Conservation (phyloP, 2,888 invertebrate species). For the Lasius fuliginosus region DNA sequence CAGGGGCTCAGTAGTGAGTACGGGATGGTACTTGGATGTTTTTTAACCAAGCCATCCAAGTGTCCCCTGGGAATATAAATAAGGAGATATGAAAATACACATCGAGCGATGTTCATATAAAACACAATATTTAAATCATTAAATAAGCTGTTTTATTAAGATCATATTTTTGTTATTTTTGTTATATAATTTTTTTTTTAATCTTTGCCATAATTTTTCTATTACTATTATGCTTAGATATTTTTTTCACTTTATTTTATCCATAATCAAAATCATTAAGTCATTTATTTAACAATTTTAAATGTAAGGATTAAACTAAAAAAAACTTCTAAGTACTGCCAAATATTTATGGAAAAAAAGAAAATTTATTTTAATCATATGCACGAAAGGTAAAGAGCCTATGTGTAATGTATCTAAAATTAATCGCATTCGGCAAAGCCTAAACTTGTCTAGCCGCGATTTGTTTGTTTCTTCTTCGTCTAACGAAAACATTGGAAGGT, state of each 20-base stretch:
- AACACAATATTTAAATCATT: neutral
- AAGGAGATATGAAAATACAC: neutral
- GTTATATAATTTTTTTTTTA: neutral
- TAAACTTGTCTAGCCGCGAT: conserved; percentile 7
- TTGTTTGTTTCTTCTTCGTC: conserved; percentile 48
- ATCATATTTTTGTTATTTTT: neutral
- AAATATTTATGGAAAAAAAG: neutral
- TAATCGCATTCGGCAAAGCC: neutral
- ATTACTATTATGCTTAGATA: neutral
- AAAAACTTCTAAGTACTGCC: neutral
- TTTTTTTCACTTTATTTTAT: neutral
- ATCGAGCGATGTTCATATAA: neutral
- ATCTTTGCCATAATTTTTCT: neutral
- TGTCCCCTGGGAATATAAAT: neutral
- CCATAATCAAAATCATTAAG: neutral
- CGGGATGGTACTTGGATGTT: neutral
- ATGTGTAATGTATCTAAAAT: conserved; percentile 33
- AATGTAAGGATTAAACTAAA: neutral
- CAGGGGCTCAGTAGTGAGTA: neutral
- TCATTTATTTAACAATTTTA: neutral
- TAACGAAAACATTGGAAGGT: conserved; percentile 36
- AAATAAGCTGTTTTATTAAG: neutral
- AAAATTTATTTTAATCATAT: neutral
- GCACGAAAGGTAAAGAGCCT: neutral
- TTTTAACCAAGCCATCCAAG: neutral